These are phyloP conservation scores for Chionis minor DNA, from an alignment of 2,113 vertebrate genomes.

Conservation along the genomic window DNA sequence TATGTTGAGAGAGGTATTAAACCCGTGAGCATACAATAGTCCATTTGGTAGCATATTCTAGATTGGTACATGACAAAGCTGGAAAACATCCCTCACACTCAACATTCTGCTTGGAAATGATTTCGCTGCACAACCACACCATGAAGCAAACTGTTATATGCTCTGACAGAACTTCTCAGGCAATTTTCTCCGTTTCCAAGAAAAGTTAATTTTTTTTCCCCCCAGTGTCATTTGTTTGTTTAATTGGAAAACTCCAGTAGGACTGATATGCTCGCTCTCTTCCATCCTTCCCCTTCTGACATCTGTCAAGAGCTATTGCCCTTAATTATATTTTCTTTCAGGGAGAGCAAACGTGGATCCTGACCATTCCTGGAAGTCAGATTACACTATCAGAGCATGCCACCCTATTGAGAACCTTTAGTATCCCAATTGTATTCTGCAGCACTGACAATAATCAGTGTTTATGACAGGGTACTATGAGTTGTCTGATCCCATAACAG, in stretches of 20 bases:
- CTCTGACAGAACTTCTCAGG: neutral
- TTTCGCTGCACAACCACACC: neutral
- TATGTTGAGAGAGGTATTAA: neutral
- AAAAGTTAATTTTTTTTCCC: neutral
- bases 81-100: neutral
- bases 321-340: neutral
- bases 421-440: neutral
- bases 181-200: neutral
- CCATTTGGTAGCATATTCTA: neutral
- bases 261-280: neutral
- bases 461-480: neutral
- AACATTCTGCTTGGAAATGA: neutral
- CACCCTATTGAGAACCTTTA: neutral
- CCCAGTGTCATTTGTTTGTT: neutral
- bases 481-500: neutral
- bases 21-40: neutral
- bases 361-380: neutral
- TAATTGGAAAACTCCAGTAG: neutral
- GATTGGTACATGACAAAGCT: neutral
- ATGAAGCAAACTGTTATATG: neutral
- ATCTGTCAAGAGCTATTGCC: neutral
- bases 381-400: neutral
- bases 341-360: neutral
- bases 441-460: accelerated
- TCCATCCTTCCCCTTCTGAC: neutral